Conservation (phyloP, 2,797 vertebrate species). For the Ataeniobius toweri region DNA sequence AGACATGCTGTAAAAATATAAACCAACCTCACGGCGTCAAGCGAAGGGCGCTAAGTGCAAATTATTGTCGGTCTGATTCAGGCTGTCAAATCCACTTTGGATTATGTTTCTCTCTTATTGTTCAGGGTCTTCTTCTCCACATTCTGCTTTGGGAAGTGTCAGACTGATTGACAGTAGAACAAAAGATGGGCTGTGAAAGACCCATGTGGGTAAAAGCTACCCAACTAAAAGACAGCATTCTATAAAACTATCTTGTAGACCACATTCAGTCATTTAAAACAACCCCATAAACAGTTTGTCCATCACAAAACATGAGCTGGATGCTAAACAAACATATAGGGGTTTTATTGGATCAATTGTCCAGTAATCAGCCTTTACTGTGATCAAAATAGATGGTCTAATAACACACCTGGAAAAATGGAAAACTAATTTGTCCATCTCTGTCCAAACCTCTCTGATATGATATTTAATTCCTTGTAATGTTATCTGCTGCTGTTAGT, state of each 20-base stretch:
- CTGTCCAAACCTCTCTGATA: background rate
- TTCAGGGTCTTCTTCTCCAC: conserved; percentile 8
- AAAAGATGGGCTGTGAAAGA: background rate
- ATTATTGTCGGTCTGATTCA: conserved; percentile 25
- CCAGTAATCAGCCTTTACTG: background rate
- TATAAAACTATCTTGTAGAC: background rate
- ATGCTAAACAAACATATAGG: background rate
- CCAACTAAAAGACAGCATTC: background rate
- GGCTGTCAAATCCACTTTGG: conserved; percentile 24
- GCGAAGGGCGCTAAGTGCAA: conserved; percentile 21
- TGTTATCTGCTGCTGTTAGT: conserved; percentile 1
- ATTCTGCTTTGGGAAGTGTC: background rate
- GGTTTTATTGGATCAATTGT: background rate
- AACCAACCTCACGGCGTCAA: conserved; percentile 15
- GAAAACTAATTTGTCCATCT: background rate
- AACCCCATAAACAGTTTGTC: background rate
- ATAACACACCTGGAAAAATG: conserved; percentile 1
- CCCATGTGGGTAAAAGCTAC: background rate
- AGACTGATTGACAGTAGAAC: conserved; percentile 1
- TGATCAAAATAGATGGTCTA: background rate
- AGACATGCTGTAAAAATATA: conserved; percentile 12
- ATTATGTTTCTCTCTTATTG: conserved; percentile 7
- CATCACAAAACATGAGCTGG: background rate
- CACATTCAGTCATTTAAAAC: background rate
- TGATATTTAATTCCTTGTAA: conserved; percentile 11